Evolutionary conservation across 2,888 invertebrate species (phyloP).

Genomic region (Steinernema hermaphroditum): DNA sequence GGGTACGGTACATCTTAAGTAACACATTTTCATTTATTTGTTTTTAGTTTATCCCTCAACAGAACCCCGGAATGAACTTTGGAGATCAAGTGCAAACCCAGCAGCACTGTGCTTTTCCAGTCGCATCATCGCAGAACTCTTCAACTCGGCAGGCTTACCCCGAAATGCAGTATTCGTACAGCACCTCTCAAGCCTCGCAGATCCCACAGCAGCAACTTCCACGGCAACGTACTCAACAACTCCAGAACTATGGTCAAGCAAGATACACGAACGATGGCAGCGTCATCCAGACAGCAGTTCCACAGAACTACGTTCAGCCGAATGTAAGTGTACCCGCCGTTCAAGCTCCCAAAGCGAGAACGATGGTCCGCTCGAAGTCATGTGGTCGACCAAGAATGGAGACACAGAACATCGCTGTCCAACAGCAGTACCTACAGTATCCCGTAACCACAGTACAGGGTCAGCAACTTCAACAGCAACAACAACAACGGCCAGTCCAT

Average conservation of each 20-base stretch:
- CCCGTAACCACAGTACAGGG: neutral
- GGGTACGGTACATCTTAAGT: too few relatives aligned
- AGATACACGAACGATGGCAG: too few relatives aligned
- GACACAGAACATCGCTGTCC: neutral
- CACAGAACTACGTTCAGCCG: neutral
- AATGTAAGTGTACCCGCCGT: neutral
- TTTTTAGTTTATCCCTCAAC: too few relatives aligned
- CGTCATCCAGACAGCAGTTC: neutral
- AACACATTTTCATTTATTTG: too few relatives aligned
- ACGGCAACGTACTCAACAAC: neutral
- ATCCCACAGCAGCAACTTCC: neutral
- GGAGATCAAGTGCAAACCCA: too few relatives aligned
- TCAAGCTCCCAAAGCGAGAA: neutral
- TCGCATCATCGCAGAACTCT: too few relatives aligned
- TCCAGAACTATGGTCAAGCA: neutral
- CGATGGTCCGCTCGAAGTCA: neutral
- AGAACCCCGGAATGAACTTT: too few relatives aligned
- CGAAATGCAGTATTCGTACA: too few relatives aligned
- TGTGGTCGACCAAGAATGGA: neutral
- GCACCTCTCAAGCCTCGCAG: too few relatives aligned
- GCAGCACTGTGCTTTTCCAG: too few relatives aligned
- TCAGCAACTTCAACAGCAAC: neutral
- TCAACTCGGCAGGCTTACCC: too few relatives aligned
- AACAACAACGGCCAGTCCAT: too few relatives aligned
- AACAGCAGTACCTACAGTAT: neutral